phyloP scores from a whole-genome alignment of 2,888 invertebrate genomes.

The Fragum sueziense region DNA sequence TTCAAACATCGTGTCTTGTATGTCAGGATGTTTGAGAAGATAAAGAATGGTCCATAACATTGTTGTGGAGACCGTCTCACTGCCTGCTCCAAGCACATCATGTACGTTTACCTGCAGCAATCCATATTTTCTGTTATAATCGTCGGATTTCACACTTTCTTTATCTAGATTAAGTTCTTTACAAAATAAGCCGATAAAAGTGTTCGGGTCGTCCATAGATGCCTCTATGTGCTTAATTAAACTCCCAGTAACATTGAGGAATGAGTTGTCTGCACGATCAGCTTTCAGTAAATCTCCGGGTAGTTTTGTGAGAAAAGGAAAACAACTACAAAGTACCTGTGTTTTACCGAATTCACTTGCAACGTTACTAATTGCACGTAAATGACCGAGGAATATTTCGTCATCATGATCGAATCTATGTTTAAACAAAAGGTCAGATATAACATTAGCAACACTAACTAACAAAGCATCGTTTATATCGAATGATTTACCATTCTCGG shows the following conservation, averaged over 20 bases:
- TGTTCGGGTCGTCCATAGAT: constrained; percentile 10
- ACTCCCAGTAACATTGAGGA: background rate
- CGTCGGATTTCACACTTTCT: constrained; percentile 13
- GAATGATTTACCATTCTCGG: background rate
- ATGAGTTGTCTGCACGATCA: constrained; percentile 1
- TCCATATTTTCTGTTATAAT: background rate
- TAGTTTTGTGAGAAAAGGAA: constrained; percentile 20
- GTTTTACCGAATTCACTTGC: constrained; percentile 3
- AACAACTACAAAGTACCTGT: constrained; percentile 21
- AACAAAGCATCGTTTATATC: background rate
- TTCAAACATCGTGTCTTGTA: background rate
- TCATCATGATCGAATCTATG: constrained; percentile 36
- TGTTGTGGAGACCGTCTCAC: constrained; percentile 3
- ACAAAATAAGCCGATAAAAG: constrained; percentile 13
- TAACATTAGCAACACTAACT: constrained; percentile 35
- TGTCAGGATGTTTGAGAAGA: background rate
- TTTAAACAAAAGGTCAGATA: constrained; percentile 27
- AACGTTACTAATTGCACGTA: background rate
- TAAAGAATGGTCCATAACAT: background rate
- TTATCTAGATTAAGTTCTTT: background rate
- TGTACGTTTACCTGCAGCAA: background rate
- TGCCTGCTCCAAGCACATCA: constrained; percentile 2
- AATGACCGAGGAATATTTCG: background rate
- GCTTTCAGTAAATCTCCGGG: constrained; percentile 10
- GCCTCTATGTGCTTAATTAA: background rate